Conservation (phyloP, 2,888 invertebrate genomes). For the Caradrina clavipalpis region DNA sequence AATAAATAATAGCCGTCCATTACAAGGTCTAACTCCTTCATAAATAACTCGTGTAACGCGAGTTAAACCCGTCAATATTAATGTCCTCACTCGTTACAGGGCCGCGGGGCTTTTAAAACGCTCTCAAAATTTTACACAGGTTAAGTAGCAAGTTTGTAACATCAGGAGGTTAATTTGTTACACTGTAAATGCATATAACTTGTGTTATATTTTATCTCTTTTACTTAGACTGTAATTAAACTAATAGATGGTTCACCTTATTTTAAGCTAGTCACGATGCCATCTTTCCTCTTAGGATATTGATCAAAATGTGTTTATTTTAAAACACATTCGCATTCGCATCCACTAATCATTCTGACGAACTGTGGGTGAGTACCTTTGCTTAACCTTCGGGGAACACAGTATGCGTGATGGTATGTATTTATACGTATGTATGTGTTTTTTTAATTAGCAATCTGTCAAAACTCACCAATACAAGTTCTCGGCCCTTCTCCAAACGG, state of each 20-base stretch:
- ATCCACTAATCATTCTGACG: too few relatives aligned
- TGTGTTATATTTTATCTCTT: background rate
- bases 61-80: slow-evolving; percentile 47
- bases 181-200: background rate
- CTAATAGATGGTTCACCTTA: slow-evolving; percentile 2
- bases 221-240: background rate
- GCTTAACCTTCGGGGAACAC: too few relatives aligned
- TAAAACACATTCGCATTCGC: too few relatives aligned
- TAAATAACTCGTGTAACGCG: slow-evolving; percentile 20
- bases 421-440: too few relatives aligned
- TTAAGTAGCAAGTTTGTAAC: slow-evolving; percentile 28
- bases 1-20: slow-evolving; percentile 27
- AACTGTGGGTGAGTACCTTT: too few relatives aligned
- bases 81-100: slow-evolving; percentile 35
- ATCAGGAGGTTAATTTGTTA: slow-evolving; percentile 25
- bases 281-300: background rate
- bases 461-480: slow-evolving; percentile 71
- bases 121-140: slow-evolving; percentile 27
- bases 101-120: slow-evolving; percentile 43
- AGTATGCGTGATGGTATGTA: too few relatives aligned
- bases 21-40: slow-evolving; percentile 22
- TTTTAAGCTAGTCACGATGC: background rate
- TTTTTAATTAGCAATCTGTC: background rate
- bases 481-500: slow-evolving; percentile 77
- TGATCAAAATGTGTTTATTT: too few relatives aligned